Evolutionary conservation across 1,140 invertebrate genomes (phyloP).

Genomic region (Tetranychus urticae): DNA sequence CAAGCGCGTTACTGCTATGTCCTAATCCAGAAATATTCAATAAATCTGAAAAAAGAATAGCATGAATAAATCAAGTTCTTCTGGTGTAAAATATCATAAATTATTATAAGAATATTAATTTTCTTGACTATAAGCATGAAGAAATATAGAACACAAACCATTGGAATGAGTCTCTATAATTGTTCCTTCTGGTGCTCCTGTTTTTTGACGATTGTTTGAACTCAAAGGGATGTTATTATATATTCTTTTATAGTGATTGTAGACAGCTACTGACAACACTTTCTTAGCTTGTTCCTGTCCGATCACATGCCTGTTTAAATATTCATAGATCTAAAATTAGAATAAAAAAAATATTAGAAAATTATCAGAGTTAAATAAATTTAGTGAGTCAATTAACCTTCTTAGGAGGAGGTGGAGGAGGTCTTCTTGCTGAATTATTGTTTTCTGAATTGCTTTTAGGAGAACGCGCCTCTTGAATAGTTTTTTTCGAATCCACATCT

Average conservation of each 20-base stretch:
- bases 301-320: conserved; percentile 84
- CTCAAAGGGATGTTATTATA: conserved; percentile 56
- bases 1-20: conserved; percentile 6
- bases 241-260: conserved; percentile 96
- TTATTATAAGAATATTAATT: not conserved
- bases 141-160: not conserved
- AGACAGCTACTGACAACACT: conserved; percentile 91
- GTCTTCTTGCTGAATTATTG: conserved; percentile 39
- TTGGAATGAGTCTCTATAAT: conserved; percentile 2
- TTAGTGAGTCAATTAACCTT: conserved; percentile 31
- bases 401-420: conserved; percentile 58
- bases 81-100: not conserved
- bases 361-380: not conserved
- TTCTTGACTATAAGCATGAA: not conserved
- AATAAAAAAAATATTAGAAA: conserved; percentile 15
- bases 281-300: conserved; percentile 97
- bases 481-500: conserved; percentile 55
- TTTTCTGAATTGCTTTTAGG: conserved; percentile 19
- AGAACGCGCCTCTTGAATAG: conserved; percentile 37
- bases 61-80: too few relatives aligned
- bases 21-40: conserved; percentile 3
- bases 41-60: conserved; percentile 3
- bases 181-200: not conserved
- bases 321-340: conserved; percentile 56
- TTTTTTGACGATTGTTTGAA: not conserved